phyloP scores from a whole-genome alignment of 2,888 invertebrate genomes.

The Gastrophysa polygoni region DNA sequence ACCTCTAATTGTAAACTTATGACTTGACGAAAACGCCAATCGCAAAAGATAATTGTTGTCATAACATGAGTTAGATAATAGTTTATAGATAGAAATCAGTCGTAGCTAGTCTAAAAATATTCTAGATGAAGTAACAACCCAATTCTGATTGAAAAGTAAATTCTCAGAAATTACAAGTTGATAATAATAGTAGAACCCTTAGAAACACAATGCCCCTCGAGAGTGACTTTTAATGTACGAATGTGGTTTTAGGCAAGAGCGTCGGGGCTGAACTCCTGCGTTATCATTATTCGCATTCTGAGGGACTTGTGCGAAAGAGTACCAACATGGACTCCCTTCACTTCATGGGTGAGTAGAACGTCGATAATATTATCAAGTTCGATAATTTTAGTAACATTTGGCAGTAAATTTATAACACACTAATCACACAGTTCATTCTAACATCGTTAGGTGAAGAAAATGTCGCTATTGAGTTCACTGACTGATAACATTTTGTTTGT shows the following conservation, averaged over 20 bases:
- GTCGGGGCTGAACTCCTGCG: constrained; percentile 92
- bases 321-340: constrained; percentile 92
- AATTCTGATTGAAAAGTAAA: constrained; percentile 33
- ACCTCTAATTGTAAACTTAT: no score
- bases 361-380: no score
- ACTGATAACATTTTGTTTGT: no score
- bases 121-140: not conserved
- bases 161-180: constrained; percentile 5
- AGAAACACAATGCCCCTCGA: not conserved
- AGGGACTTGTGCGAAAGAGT: constrained; percentile 94
- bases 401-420: no score
- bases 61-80: no score
- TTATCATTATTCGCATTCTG: constrained; percentile 93
- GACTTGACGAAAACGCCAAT: no score
- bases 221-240: constrained; percentile 55
- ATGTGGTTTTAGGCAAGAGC: constrained; percentile 83
- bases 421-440: no score
- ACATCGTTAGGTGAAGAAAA: no score
- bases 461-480: no score
- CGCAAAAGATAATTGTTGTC: no score
- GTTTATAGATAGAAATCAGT: no score
- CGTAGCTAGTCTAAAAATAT: not conserved
- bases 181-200: constrained; percentile 44
- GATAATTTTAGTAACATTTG: no score
- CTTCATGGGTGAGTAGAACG: constrained; percentile 88